Percentiles rank a stretch among this genome's conserved stretches.
phyloP scores from a whole-genome alignment of 2,888 invertebrate species.

The Dasysyrphus albostriatus region DNA sequence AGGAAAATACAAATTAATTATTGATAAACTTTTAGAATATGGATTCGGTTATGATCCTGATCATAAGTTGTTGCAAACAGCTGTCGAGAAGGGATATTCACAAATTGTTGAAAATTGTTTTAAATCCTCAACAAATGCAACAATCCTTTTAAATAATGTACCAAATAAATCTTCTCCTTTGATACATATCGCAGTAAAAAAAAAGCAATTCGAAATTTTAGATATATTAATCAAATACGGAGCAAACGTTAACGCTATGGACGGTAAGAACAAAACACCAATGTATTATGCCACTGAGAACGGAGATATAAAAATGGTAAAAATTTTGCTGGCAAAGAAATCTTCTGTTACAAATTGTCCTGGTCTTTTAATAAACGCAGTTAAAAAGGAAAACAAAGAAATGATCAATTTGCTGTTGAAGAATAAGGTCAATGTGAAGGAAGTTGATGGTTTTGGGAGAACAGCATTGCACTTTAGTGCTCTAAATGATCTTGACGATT shows the following conservation, averaged over 20 bases:
- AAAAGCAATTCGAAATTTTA: neutral
- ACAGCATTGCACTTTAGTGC: constrained; percentile 19
- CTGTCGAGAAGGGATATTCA: constrained; percentile 5
- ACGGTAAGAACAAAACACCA: constrained; percentile 28
- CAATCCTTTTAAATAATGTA: neutral
- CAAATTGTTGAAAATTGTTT: constrained; percentile 56
- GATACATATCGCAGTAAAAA: neutral
- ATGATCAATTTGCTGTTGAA: neutral
- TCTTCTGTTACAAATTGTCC: constrained; percentile 5
- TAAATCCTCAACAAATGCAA: neutral
- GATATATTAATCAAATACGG: constrained; percentile 45
- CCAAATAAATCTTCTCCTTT: neutral
- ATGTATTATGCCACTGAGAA: constrained; percentile 40
- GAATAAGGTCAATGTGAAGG: constrained; percentile 4
- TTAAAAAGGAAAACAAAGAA: neutral
- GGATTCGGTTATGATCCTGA: neutral
- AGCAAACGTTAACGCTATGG: constrained; percentile 49
- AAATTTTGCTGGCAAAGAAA: constrained; percentile 48
- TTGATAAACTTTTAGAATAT: constrained; percentile 6
- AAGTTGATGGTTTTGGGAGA: neutral
- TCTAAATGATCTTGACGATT: neutral
- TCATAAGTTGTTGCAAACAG: neutral
- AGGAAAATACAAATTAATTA: neutral
- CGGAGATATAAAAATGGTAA: constrained; percentile 37
- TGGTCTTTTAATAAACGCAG: constrained; percentile 3